phyloP scores from a whole-genome alignment of 2,797 vertebrate genomes.

The Lepidocolaptes lacrymiger region DNA sequence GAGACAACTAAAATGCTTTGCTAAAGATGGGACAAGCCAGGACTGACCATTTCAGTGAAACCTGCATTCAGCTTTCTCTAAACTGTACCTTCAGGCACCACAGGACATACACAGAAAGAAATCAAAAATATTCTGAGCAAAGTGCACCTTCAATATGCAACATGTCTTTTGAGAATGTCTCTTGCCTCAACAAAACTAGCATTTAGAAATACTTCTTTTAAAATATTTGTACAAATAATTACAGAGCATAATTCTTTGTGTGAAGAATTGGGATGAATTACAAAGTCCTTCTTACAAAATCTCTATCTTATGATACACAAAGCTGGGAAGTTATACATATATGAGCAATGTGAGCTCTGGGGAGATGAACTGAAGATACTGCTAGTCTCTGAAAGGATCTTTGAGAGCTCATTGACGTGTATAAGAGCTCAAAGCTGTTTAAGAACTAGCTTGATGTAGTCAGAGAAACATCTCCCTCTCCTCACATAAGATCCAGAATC shows the following conservation, averaged over 20 bases:
- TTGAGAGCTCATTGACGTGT: background rate
- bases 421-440: background rate
- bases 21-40: background rate
- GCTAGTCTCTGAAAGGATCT: background rate
- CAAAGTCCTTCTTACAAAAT: background rate
- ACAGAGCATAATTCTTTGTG: background rate
- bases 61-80: background rate
- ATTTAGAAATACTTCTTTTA: background rate
- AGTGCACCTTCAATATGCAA: background rate
- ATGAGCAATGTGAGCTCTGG: background rate
- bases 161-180: background rate
- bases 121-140: background rate
- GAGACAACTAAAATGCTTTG: background rate
- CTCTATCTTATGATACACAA: background rate
- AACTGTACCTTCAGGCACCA: background rate
- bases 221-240: background rate
- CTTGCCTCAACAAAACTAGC: background rate
- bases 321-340: background rate
- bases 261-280: background rate
- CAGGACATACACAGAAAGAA: background rate
- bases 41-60: background rate
- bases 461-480: background rate
- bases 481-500: background rate
- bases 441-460: background rate
- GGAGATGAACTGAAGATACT: background rate